phyloP scores from a whole-genome alignment of 2,113 vertebrate genomes.

The Rhabdomys dilectus region DNA sequence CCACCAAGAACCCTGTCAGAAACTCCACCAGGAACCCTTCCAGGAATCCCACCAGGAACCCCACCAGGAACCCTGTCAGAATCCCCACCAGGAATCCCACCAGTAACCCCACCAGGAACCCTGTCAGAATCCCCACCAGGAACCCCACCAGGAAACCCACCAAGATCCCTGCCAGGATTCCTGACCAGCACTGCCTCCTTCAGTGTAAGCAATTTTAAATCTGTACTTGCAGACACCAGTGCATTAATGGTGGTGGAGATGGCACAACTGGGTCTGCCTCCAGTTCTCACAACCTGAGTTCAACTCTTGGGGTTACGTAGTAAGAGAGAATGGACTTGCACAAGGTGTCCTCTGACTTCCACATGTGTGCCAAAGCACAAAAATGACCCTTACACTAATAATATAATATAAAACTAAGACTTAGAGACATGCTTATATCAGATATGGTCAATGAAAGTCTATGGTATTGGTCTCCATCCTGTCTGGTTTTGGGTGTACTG shows the following conservation, averaged over 20 bases:
- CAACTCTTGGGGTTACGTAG: neutral
- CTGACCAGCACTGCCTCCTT: neutral
- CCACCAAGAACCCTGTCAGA: no score
- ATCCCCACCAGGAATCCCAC: no score
- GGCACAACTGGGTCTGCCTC: neutral
- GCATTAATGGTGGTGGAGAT: neutral
- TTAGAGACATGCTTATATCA: neutral
- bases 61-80: no score
- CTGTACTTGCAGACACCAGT: neutral
- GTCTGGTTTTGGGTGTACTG: neutral
- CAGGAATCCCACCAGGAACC: no score
- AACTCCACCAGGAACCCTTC: no score
- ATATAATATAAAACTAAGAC: neutral
- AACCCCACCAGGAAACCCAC: no score
- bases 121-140: no score
- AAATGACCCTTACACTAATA: neutral
- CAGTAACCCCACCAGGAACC: no score
- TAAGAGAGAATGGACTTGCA: neutral
- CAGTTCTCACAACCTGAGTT: neutral
- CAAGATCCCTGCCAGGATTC: no score
- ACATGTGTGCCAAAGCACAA: neutral
- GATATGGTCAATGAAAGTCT: neutral
- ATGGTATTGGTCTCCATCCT: neutral
- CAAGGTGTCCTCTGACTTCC: no score
- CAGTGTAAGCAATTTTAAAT: neutral